Conservation (phyloP, 1,140 invertebrate species). For the Drosophila sproati region DNA sequence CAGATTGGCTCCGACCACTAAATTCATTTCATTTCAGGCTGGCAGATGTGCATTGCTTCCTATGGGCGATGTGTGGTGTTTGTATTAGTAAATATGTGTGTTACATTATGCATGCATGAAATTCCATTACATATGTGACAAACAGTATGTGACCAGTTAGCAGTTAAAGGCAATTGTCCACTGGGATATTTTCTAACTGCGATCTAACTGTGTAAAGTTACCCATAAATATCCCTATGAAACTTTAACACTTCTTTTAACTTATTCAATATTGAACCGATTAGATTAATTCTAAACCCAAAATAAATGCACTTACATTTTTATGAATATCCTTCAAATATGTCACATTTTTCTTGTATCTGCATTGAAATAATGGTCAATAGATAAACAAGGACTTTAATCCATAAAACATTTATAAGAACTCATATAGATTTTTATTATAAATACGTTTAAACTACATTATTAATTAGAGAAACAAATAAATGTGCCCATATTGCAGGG, state of each 20-base stretch:
- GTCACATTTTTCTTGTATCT: too few relatives aligned
- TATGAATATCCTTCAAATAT: background rate
- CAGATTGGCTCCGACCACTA: slow-evolving; percentile 20
- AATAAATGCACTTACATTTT: background rate
- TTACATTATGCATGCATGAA: too few relatives aligned
- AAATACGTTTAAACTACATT: slow-evolving; percentile 21
- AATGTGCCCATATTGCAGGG: slow-evolving; percentile 24
- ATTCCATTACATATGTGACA: background rate
- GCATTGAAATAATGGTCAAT: too few relatives aligned
- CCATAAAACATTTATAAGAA: slow-evolving; percentile 3
- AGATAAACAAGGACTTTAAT: too few relatives aligned
- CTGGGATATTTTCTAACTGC: too few relatives aligned
- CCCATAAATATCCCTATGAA: too few relatives aligned
- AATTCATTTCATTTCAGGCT: slow-evolving; percentile 2
- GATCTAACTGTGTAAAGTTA: too few relatives aligned
- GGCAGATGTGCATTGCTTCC: slow-evolving; percentile 47
- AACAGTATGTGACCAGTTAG: background rate
- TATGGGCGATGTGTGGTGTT: slow-evolving; percentile 18
- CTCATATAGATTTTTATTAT: slow-evolving; percentile 15
- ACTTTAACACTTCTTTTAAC: too few relatives aligned
- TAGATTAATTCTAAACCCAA: background rate
- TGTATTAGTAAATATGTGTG: background rate
- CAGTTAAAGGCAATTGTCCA: too few relatives aligned
- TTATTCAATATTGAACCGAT: too few relatives aligned
- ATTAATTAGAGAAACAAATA: slow-evolving; percentile 62